Percentiles rank a stretch among this genome's conserved stretches.
These are phyloP conservation scores for Antidorcas marsupialis DNA, from an alignment of 2,113 vertebrate genomes.

Conservation along the genomic window DNA sequence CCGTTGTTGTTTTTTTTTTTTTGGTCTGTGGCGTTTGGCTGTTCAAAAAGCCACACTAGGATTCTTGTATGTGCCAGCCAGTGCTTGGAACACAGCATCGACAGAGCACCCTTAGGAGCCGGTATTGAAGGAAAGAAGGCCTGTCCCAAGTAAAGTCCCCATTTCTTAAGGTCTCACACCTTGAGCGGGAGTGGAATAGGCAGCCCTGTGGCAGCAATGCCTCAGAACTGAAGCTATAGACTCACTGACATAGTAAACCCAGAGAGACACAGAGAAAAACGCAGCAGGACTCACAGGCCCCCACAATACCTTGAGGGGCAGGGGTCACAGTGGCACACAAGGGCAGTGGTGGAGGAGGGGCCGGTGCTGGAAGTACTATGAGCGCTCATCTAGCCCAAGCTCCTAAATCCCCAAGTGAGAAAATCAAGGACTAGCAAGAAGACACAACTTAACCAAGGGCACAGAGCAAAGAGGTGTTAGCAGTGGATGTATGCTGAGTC, in stretches of 20 bases:
- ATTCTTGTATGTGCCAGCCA: slow-evolving; percentile 7
- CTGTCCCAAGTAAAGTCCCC: not conserved
- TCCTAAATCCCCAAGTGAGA: not conserved
- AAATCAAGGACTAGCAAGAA: not conserved
- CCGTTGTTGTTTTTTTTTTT: not conserved
- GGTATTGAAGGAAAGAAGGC: not conserved
- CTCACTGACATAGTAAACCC: not conserved
- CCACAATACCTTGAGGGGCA: not conserved
- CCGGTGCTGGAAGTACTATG: not conserved
- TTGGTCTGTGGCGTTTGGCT: slow-evolving; percentile 1
- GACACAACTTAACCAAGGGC: not conserved
- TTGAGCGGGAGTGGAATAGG: not conserved
- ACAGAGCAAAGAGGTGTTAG: not conserved
- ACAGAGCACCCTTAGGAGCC: not conserved
- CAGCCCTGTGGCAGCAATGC: not conserved
- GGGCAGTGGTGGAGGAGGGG: too few species aligned
- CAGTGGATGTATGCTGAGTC: not conserved
- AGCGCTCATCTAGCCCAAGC: not conserved
- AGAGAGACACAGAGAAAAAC: not conserved
- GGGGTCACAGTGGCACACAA: not conserved
- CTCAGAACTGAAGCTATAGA: not conserved
- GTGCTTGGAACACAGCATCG: slow-evolving; percentile 25
- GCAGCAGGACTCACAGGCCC: not conserved
- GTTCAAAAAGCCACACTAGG: slow-evolving; percentile 46
- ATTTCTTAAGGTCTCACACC: not conserved